phyloP scores from a whole-genome alignment of 2,113 vertebrate species.

The Anoplopoma fimbria region DNA sequence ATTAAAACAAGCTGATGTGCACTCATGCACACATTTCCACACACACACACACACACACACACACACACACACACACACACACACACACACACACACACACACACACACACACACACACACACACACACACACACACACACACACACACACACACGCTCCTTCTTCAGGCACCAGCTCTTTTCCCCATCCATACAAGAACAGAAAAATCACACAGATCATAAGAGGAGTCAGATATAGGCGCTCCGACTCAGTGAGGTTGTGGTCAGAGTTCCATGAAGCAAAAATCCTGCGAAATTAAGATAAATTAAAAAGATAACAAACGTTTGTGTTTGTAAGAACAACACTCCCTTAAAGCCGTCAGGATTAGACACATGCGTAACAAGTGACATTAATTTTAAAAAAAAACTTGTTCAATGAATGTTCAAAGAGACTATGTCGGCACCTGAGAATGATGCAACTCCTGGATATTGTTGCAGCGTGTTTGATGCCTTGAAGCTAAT shows the following conservation, averaged over 20 bases:
- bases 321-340: neutral
- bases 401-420: neutral
- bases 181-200: conserved; percentile 2
- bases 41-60: neutral
- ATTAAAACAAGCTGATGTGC: neutral
- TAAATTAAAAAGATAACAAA: neutral
- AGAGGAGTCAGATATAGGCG: neutral
- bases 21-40: neutral
- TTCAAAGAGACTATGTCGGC: neutral
- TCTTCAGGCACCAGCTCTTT: conserved; percentile 2
- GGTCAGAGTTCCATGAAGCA: rapidly evolving
- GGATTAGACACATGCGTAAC: neutral
- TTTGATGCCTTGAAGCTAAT: neutral
- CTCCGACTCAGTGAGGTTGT: neutral
- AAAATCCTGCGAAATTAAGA: neutral
- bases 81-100: conserved; percentile 7
- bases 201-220: conserved; percentile 5
- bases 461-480: neutral
- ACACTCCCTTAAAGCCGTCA: neutral
- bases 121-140: neutral
- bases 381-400: neutral
- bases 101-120: neutral
- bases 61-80: neutral
- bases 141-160: neutral
- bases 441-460: neutral